Percentiles rank a stretch among this genome's conserved stretches.
These are phyloP conservation scores for Borostomias antarcticus DNA, from an alignment of 2,797 vertebrate genomes.

Conservation along the genomic window DNA sequence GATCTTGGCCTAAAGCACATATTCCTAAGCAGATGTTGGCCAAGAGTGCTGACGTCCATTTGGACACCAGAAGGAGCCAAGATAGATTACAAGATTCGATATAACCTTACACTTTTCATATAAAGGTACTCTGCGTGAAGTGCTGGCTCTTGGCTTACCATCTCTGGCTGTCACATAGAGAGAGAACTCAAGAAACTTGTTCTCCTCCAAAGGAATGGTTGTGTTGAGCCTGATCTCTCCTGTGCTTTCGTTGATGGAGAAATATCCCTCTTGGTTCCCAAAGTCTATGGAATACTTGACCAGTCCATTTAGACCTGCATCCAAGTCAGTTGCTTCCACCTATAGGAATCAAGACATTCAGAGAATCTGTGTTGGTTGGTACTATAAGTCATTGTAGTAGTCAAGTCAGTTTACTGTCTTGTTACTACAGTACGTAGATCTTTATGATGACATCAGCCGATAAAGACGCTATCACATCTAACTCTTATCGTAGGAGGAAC, in stretches of 20 bases:
- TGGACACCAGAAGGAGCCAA: background rate
- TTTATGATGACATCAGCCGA: background rate
- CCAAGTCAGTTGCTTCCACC: conserved; percentile 75
- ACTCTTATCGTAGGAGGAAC: conserved; percentile 4
- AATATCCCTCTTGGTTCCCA: conserved; percentile 73
- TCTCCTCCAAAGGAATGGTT: conserved; percentile 60
- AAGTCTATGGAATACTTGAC: conserved; percentile 72
- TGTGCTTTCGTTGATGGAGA: conserved; percentile 62
- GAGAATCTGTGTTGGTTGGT: no score
- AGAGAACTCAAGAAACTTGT: conserved; percentile 62
- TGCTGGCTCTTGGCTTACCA: no score
- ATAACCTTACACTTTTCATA: no score
- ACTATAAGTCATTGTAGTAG: background rate
- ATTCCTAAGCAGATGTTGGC: background rate
- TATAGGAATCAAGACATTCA: conserved; percentile 30
- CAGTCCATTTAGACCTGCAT: conserved; percentile 72
- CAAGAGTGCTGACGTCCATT: background rate
- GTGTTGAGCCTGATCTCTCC: conserved; percentile 69
- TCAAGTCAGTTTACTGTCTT: background rate
- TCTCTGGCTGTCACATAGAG: conserved; percentile 77
- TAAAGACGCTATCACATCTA: background rate
- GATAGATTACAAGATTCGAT: no score
- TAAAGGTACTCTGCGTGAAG: no score
- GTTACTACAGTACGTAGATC: background rate
- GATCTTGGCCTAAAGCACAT: background rate